Evolutionary conservation across 2,888 invertebrate genomes (phyloP).

Genomic region (Hemicrepidius hirtus): DNA sequence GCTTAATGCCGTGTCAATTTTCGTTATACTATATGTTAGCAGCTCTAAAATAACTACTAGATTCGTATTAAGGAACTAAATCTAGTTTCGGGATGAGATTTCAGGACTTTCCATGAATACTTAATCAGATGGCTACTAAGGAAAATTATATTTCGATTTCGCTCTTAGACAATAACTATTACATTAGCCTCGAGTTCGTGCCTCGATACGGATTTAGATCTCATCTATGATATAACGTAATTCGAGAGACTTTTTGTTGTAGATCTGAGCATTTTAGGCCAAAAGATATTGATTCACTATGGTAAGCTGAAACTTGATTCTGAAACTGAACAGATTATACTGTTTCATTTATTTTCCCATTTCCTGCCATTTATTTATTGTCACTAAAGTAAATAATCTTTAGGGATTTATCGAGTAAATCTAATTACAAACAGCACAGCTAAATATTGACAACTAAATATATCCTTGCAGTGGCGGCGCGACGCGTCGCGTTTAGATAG

Average conservation of each 20-base stretch:
- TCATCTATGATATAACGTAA: conserved; percentile 31
- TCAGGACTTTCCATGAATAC: conserved; percentile 50
- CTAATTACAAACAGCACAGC: too few relatives aligned
- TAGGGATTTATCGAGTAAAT: background rate
- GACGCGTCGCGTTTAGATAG: too few relatives aligned
- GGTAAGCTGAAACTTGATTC: conserved; percentile 1
- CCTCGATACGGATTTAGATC: conserved; percentile 33
- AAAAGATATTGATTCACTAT: background rate
- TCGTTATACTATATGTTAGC: conserved; percentile 27
- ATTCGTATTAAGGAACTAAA: conserved; percentile 42
- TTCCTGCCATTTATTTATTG: background rate
- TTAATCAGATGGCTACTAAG: conserved; percentile 49
- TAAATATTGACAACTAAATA: too few relatives aligned
- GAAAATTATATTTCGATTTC: conserved; percentile 49
- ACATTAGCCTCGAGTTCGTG: conserved; percentile 35
- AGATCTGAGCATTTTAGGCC: conserved; percentile 10
- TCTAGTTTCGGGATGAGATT: conserved; percentile 39
- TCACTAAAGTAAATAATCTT: background rate
- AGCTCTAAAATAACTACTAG: conserved; percentile 40
- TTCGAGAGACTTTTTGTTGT: conserved; percentile 17
- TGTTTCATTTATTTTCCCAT: conserved; percentile 9
- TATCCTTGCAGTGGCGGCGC: too few relatives aligned
- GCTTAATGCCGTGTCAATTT: conserved; percentile 46
- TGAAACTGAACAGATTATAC: conserved; percentile 4
- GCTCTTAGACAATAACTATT: conserved; percentile 38